Base-by-base conservation (phyloP, 2,113 vertebrate genomes). In the Thamnophis sirtalis region DNA sequence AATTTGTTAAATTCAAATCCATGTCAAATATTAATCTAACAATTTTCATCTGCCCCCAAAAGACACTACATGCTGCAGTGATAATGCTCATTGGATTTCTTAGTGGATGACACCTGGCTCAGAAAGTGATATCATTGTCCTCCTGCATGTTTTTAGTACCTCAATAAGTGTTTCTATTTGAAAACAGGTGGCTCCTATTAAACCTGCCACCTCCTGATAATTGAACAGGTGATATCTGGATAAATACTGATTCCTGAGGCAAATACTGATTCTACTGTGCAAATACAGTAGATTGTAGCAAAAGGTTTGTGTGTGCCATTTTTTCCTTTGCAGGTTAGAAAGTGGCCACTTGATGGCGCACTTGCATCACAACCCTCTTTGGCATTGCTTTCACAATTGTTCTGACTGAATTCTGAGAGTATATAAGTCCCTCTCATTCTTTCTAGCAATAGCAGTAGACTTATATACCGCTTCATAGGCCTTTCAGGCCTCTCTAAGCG, bases 201-300 rank as follows among this genome's bases (percentile, higher is more conserved):
- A 43, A 91, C 58, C 56, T 15, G 88, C 49, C 55, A 86, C 24
- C 48, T 92, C 80, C 49, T 94, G 87, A 91, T 92, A 93, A 87
- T 85, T 58, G 90, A 92, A 86, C 49, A 92, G 80, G 50, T 91
- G 90, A 73, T 91, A 63, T 87, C 60, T 87, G 90, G 93, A 89
- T 89, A 87, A 93, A 92, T 48, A 63, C 43, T 43, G 84, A 4
- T 48, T 48, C 24, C 17, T 85, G 87, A 55, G 22, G 13, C 19
- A n/a, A n/a, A n/a, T n/a, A n/a, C n/a, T n/a, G n/a, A n/a, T n/a
- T n/a, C n/a, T n/a, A n/a, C n/a, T n/a, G 93, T 43, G 50, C 3
- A 54, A 91, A 49, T 49, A 60, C 9, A 60, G 58, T 60, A 56
- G n/a, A 49, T 33, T 8, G 5, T 22, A 89, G 88, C 22, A 13